These are phyloP conservation scores for Saccostrea cuccullata DNA, from an alignment of 1,140 invertebrate species.

Conservation along the genomic window DNA sequence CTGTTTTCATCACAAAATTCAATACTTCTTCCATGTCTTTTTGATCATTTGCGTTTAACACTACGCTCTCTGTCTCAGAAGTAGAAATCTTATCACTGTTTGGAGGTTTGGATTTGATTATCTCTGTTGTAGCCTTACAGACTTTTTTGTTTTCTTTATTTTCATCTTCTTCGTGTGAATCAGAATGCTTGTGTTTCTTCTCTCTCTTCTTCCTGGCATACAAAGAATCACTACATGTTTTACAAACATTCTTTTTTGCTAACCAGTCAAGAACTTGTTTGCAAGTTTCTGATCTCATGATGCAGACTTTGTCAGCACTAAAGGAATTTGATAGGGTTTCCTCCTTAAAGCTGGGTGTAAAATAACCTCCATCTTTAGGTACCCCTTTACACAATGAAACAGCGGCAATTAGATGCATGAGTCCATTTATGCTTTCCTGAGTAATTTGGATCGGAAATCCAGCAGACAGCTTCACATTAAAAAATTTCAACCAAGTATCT, in stretches of 20 bases:
- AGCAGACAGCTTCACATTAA: slow-evolving; percentile 27
- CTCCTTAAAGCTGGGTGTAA: slow-evolving; percentile 15
- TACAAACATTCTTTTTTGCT: slow-evolving; percentile 5
- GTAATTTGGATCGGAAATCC: slow-evolving; percentile 36
- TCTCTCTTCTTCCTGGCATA: slow-evolving; percentile 12
- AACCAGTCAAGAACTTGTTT: slow-evolving; percentile 24
- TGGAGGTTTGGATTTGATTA: not conserved
- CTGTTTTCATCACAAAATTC: slow-evolving; percentile 8
- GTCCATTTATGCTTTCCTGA: slow-evolving; percentile 31
- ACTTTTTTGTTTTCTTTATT: slow-evolving; percentile 3
- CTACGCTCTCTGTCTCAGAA: not conserved
- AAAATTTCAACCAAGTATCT: slow-evolving; percentile 13
- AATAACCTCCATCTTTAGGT: slow-evolving; percentile 24
- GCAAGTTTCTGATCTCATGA: not conserved
- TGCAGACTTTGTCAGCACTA: not conserved
- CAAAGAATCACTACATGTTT: slow-evolving; percentile 8
- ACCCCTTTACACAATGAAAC: slow-evolving; percentile 2
- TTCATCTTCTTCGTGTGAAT: not conserved
- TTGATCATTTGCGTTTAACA: slow-evolving; percentile 31
- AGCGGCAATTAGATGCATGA: not conserved
- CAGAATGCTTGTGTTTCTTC: not conserved
- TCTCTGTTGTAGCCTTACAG: not conserved
- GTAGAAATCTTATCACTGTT: not conserved
- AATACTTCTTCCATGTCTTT: slow-evolving; percentile 39
- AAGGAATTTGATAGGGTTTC: slow-evolving; percentile 19